Base-by-base conservation (phyloP, 1,140 invertebrate species). In the Macrotrachela quadricornifera region DNA sequence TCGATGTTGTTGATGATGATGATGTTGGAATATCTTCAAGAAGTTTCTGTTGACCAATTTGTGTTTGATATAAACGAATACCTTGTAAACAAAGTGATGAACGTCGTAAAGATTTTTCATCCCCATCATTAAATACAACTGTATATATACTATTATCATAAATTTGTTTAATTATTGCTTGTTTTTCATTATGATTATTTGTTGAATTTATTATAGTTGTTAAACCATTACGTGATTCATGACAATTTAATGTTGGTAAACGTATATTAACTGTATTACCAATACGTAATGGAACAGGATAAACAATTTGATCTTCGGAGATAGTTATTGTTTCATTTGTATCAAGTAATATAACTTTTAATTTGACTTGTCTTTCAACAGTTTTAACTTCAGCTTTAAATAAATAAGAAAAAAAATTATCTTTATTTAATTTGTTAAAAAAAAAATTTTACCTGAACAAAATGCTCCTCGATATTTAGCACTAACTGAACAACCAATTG, bases 391-490 rank as follows among this genome's bases (percentile, higher is more conserved):
- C 94, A 13, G 94, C 92, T 74, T 99, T 94, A n/a, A n/a, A n/a
- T n/a, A n/a, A n/a, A n/a, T n/a, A n/a, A 30, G 21, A 30, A 30
- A 30, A 30, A 30, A 2, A 30, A 30, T 4, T 8, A 30, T 30
- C 8, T 30, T 4, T 4, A 30, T 30, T 30, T 2, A 30, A 30
- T 30, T 30, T 30, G 8, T 30, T 30, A 4, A 4, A 30, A 8
- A 30, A 30, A 30, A 30, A 4, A 99, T 85, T 75, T 94, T 95
- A 13, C 92, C 92, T 74, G 99, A 94, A 74, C 92, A 99, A 73
- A 96, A 99, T 46, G 94, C 92, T 63, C 94, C 94, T 74, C 94
- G 94, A 65, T 96, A 99, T 68, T 97, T 97, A 59, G 92, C 94
- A 78, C 88, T 94, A 14, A 99, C 92, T 75, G 21, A 30, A 30